Evolutionary conservation across 2,888 invertebrate species (phyloP).

Genomic region (Prosopocoilus inquinatus): DNA sequence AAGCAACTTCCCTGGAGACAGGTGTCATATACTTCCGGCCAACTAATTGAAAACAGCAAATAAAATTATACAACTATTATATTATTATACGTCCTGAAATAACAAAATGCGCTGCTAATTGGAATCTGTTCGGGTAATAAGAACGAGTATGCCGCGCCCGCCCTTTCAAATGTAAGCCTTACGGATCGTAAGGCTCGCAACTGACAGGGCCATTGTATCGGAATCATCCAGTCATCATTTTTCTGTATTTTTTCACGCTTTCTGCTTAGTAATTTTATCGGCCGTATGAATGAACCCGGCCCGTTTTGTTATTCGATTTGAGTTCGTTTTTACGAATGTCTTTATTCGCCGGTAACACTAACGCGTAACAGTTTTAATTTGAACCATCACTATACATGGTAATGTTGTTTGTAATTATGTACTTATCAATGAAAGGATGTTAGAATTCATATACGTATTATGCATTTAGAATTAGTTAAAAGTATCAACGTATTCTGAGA

Average conservation of each 20-base stretch:
- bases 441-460: too few relatives aligned
- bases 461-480: too few relatives aligned
- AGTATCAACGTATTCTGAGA: too few relatives aligned
- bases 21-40: conserved; percentile 45
- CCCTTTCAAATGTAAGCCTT: conserved; percentile 34
- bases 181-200: conserved; percentile 27
- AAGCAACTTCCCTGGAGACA: conserved; percentile 38
- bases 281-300: conserved; percentile 18
- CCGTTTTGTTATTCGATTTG: conserved; percentile 18
- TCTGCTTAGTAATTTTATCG: conserved; percentile 21
- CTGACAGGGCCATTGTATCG: conserved; percentile 38
- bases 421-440: too few relatives aligned
- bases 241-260: conserved; percentile 20
- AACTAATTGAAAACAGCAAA: conserved; percentile 42
- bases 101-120: conserved; percentile 45
- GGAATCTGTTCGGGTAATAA: conserved; percentile 42
- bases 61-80: conserved; percentile 45
- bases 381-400: neutral
- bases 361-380: neutral
- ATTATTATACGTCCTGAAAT: conserved; percentile 42
- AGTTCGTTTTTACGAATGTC: conserved; percentile 1
- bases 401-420: too few relatives aligned
- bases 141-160: conserved; percentile 36
- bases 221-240: conserved; percentile 40
- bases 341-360: neutral